A percentile compares a stretch with the other conserved stretches of the same genome.
These are phyloP conservation scores for Lophotriccus pileatus DNA, from an alignment of 2,797 vertebrate species.

Conservation along the genomic window DNA sequence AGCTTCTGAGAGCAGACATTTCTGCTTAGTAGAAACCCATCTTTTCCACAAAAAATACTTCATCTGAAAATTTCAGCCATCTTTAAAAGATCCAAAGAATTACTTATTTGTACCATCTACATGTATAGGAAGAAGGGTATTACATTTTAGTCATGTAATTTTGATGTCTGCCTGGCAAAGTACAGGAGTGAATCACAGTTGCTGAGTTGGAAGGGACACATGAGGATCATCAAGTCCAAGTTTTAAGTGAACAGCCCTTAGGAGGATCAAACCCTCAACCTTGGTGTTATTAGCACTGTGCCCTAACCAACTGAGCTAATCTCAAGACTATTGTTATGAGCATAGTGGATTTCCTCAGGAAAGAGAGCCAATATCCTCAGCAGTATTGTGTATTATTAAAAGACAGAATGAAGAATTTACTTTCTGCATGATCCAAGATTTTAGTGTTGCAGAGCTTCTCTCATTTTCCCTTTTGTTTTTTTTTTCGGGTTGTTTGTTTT, in stretches of 20 bases:
- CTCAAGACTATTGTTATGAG: neutral
- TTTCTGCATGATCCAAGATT: neutral
- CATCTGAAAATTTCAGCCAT: neutral
- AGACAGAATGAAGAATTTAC: neutral
- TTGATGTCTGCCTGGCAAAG: neutral
- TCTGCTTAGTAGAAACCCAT: neutral
- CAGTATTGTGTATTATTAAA: conserved; percentile 12
- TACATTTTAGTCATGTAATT: neutral
- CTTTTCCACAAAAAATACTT: neutral
- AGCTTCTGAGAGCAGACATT: neutral
- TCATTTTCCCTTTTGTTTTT: neutral
- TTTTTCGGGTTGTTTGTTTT: neutral
- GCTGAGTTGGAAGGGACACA: neutral
- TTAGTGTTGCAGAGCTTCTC: neutral
- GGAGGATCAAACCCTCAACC: neutral
- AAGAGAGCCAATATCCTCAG: conserved; percentile 31
- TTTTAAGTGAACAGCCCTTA: neutral
- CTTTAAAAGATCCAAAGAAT: neutral
- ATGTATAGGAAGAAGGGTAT: neutral
- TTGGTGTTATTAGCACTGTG: neutral
- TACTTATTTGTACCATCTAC: neutral
- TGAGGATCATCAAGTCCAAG: neutral
- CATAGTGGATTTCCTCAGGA: conserved; percentile 47
- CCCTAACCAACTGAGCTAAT: neutral
- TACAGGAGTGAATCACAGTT: neutral